Evolutionary conservation across 2,888 invertebrate species (phyloP).

Genomic region (Sepiola atlantica): DNA sequence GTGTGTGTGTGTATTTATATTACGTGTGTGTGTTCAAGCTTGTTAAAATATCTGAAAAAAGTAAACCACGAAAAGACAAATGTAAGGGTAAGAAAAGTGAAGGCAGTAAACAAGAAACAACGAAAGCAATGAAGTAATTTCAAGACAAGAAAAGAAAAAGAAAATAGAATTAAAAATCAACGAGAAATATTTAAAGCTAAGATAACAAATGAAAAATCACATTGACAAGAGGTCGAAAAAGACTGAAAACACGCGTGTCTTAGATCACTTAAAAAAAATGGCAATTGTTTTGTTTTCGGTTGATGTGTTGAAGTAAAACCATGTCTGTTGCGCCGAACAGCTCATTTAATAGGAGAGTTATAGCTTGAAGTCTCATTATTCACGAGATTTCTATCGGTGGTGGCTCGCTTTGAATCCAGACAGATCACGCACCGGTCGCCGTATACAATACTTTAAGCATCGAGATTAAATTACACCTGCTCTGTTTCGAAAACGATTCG

Average conservation of each 20-base stretch:
- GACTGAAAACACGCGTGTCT: not conserved
- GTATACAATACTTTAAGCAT: conserved; percentile 14
- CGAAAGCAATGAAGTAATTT: not conserved
- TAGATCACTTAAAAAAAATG: conserved; percentile 22
- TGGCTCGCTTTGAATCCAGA: conserved; percentile 19
- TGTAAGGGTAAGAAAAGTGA: not conserved
- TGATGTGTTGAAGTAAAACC: conserved; percentile 32
- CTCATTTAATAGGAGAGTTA: conserved; percentile 32
- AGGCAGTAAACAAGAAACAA: not conserved
- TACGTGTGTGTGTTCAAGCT: not conserved
- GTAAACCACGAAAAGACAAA: not conserved
- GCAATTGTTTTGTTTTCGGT: not conserved
- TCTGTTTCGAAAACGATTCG: conserved; percentile 1
- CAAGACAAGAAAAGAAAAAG: not conserved
- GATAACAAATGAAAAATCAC: conserved; percentile 6
- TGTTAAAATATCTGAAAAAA: not conserved
- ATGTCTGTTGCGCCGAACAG: not conserved
- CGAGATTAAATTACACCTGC: conserved; percentile 2
- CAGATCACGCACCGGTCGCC: conserved; percentile 10
- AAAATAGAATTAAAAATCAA: not conserved
- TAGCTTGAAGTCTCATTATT: conserved; percentile 32
- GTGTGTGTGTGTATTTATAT: not conserved
- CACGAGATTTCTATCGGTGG: not conserved
- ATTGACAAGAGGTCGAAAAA: not conserved
- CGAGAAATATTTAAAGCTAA: not conserved